Evolutionary conservation across 2,888 invertebrate genomes (phyloP).

Genomic region (Acleris holmiana): DNA sequence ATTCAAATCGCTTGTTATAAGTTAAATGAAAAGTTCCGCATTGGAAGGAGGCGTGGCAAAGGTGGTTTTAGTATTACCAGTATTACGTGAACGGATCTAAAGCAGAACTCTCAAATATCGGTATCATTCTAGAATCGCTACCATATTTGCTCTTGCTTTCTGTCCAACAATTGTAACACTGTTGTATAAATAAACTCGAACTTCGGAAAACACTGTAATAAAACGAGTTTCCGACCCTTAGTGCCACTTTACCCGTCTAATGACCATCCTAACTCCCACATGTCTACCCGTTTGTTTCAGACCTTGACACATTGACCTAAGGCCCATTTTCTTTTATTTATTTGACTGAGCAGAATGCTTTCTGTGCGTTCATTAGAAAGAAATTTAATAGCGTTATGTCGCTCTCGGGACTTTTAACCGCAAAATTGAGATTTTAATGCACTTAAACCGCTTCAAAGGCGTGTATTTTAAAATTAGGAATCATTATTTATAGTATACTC

Average conservation of each 20-base stretch:
- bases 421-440: conserved; percentile 14
- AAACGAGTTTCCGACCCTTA: conserved; percentile 3
- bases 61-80: too few relatives aligned
- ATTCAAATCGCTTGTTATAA: too few relatives aligned
- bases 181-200: background rate
- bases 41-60: too few relatives aligned
- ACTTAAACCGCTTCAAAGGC: background rate
- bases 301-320: conserved; percentile 5
- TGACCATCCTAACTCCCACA: conserved; percentile 7
- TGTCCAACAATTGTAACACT: too few relatives aligned
- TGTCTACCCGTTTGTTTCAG: background rate
- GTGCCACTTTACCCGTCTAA: conserved; percentile 19
- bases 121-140: too few relatives aligned
- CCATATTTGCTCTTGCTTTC: too few relatives aligned
- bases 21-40: too few relatives aligned
- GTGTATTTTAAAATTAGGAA: background rate
- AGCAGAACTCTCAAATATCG: too few relatives aligned
- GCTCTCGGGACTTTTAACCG: conserved; percentile 30
- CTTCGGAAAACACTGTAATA: background rate
- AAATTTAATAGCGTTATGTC: conserved; percentile 45
- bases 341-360: background rate
- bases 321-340: background rate
- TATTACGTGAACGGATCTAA: too few relatives aligned
- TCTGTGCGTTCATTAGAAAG: conserved; percentile 20
- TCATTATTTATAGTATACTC: too few relatives aligned